These are phyloP conservation scores for Nannoperca australis DNA, from an alignment of 2,797 vertebrate genomes.

Conservation along the genomic window DNA sequence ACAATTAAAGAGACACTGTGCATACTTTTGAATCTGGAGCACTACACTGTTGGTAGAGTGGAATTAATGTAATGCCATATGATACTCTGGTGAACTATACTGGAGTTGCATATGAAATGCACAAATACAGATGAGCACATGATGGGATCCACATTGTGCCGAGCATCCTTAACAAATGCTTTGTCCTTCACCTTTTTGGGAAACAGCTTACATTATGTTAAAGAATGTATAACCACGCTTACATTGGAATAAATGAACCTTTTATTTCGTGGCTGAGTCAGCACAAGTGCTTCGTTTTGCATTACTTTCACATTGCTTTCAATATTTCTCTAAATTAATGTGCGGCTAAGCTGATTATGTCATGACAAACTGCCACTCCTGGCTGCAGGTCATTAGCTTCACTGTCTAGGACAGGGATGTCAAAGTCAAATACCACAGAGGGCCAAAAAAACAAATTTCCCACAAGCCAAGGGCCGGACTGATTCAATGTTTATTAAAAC, in stretches of 20 bases:
- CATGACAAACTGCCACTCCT: constrained; percentile 43
- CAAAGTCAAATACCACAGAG: too few relatives aligned
- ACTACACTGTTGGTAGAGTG: constrained; percentile 45
- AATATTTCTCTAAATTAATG: constrained; percentile 49
- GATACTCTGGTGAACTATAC: constrained; percentile 17
- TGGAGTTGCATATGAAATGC: constrained; percentile 10
- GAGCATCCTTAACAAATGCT: constrained; percentile 10
- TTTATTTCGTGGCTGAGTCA: constrained; percentile 44
- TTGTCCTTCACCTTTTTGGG: constrained; percentile 38
- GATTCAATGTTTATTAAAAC: too few relatives aligned
- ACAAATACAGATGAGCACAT: constrained; percentile 28
- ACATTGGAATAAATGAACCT: constrained; percentile 49
- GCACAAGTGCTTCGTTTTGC: constrained; percentile 32
- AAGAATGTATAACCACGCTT: constrained; percentile 45
- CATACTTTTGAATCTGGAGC: constrained; percentile 58
- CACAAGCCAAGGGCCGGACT: too few relatives aligned
- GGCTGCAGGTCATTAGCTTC: constrained; percentile 53
- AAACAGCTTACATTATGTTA: constrained; percentile 36
- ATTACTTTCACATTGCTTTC: constrained; percentile 46
- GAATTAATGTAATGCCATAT: constrained; percentile 45
- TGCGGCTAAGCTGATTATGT: constrained; percentile 47
- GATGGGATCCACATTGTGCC: constrained; percentile 18
- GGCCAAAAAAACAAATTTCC: too few relatives aligned
- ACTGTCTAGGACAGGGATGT: too few relatives aligned
- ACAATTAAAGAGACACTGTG: constrained; percentile 74